Evolutionary conservation across 2,797 vertebrate genomes (phyloP), one percentile per base, ranked within the genome.

Genomic region (Garrulus glandarius): DNA sequence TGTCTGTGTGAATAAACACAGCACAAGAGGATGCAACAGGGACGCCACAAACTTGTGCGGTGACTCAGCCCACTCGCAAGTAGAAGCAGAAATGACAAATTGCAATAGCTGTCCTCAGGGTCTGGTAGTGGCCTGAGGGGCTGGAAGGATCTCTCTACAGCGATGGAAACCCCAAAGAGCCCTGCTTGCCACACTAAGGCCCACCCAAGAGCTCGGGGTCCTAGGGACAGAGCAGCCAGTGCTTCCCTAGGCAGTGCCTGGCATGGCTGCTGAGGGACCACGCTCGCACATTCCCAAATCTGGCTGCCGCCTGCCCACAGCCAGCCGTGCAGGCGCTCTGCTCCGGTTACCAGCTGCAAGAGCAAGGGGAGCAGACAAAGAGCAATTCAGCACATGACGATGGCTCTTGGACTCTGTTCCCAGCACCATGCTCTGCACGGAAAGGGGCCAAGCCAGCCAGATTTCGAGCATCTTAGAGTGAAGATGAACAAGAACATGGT

Each of bases 341-440:
- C 93, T 95, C 83, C 1, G 1, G 59, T 63, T 80, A 94, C 91
- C 93, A 82, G 86, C 91, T 91, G 91, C 76, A 91, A 8, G 78
- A 65, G 89, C 72, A 65, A 82, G 76, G 81, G 18, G 44, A 79
- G 85, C 55, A 67, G 70, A 91, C 87, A 97, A 97, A 97, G 72
- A 86, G 78, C 84, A 95, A 94, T 93, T 95, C 93, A 92, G 90
- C 74, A 77, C 63, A 65, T 1, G 41, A 57, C 0, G 13, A 50
- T 22, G 57, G 65, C 72, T 84, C 52, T 75, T 46, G 67, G 76
- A 87, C 60, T 80, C 59, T 26, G 41, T 20, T 82, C 72, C 37
- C 72, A 85, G 59, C 75, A 80, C 47, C 37, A 13, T 36, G 79
- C 55, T 71, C 82, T 76, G 41, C 4, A 49, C 60, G 79, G 61